Evolutionary conservation across 2,113 vertebrate genomes (phyloP), one percentile per base, ranked within the genome.

Genomic region (Epinephelus moara): DNA sequence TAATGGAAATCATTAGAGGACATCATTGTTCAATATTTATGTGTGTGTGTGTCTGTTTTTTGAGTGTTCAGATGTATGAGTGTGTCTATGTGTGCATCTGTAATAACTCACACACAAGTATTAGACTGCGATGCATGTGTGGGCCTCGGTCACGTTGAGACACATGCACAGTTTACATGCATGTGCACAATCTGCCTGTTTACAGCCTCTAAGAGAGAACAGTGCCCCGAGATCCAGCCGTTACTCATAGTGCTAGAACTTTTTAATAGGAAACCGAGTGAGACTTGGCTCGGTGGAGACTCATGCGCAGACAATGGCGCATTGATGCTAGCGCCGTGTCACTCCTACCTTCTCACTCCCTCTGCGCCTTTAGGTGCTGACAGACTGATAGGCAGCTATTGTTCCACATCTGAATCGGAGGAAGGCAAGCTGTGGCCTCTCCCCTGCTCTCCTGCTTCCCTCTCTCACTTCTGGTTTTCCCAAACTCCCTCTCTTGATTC

Each of bases 371-470:
- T 68, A 89, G 90, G 91, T 90, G 95, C 92, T 93, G 94, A 96
- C 94, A 95, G 93, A 94, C 88, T 91, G 90, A 95, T 94, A 81
- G 94, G 85, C 86, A 82, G 77, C 94, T 70, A 95, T 96, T 96
- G 95, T 96, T 96, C 63, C 89, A 84, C 69, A 70, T 82, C 92
- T 95, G 92, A 96, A 95, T 96, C 59, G 76, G 82, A 96, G 95
- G 95, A 96, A 96, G 92, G 90, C 88, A 66, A 85, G 80, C 86
- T 73, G 45, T 64, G 89, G 81, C 90, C 90, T 91, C 77, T 87
- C 88, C 88, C 90, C 73, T 81, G 77, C 61, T 81, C 85, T 84
- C 80, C 66, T 55, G 64, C 80, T 85, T 84, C 49, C 85, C 75
- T 85, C 76, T 70, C 60, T 85, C 74, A 53, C 62, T 81, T 78